A percentile compares a stretch with the other conserved stretches of the same genome.
These are phyloP conservation scores for Mythimna albipuncta DNA, from an alignment of 2,888 invertebrate genomes.

Conservation along the genomic window DNA sequence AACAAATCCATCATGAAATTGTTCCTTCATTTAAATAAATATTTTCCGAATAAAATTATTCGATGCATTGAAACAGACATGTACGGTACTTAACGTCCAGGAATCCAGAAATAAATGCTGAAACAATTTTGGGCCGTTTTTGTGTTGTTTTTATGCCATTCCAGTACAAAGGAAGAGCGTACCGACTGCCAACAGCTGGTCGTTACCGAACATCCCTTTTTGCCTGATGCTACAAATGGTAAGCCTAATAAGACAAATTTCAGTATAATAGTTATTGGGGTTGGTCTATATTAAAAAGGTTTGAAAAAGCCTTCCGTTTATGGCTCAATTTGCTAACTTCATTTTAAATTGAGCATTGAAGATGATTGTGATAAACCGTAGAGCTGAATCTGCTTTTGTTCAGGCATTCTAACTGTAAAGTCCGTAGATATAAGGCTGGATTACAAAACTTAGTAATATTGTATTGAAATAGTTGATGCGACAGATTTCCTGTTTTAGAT, in stretches of 20 bases:
- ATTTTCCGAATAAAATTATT: not conserved
- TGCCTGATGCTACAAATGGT: conserved; percentile 38
- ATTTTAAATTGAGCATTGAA: conserved; percentile 3
- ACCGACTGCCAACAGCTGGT: conserved; percentile 46
- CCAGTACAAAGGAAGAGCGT: conserved; percentile 29
- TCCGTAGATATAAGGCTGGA: too few species aligned
- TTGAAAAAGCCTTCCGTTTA: conserved; percentile 19
- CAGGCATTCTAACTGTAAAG: too few species aligned
- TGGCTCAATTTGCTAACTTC: not conserved
- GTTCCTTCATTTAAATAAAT: conserved; percentile 21
- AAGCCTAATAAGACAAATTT: conserved; percentile 38
- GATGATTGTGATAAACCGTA: conserved; percentile 19
- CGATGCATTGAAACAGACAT: conserved; percentile 8
- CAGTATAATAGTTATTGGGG: conserved; percentile 32
- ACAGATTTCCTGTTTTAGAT: too few species aligned
- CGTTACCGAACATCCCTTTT: conserved; percentile 40
- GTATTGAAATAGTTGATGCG: too few species aligned
- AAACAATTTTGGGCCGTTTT: conserved; percentile 45
- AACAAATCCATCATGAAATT: conserved; percentile 22
- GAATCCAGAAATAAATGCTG: conserved; percentile 35
- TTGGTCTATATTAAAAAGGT: conserved; percentile 2
- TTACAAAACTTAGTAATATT: too few species aligned
- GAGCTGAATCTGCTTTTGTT: too few species aligned
- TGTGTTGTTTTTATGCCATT: conserved; percentile 42
- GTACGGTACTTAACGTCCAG: conserved; percentile 5